Evolutionary conservation across 53 echinoderm and acorn worm genomes (phyloP), one percentile per base, ranked within the genome.

Genomic region (Mesocentrotus franciscanus): DNA sequence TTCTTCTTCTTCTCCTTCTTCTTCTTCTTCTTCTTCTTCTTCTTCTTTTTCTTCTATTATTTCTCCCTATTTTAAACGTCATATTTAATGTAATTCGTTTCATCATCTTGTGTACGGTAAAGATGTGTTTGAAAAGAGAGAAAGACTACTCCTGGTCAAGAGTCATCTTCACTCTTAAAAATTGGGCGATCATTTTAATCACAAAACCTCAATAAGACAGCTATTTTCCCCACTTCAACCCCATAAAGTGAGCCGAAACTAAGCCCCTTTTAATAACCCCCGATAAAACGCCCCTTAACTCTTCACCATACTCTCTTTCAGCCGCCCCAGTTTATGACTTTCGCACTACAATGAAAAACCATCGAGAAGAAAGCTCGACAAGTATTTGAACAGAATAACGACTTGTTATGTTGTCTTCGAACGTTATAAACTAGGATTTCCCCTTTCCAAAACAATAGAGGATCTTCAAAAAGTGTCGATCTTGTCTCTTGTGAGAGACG

Each of bases 201-300:
- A 81, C 78, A 36, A 39, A 81, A 81, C 12, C 42, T 29, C 39
- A 81, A 74, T 30, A 74, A 30, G 74, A 81, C 81, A 42, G 81
- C 81, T 81, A 42, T 81, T 30, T 2, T 42, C 32, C 62, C 64
- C 36, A 20, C 81, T n/a, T 36, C 39, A 29, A 17, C 0, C 58
- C 9, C 59, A 87, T 27, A 84, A 22, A 20, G 24, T 87, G n/a
- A 84, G 12, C 58, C 56, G 87, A 57, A 59, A 87, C 56, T 87
- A 87, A 87, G 87, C n/a, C 87, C 81, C 87, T 57, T 87, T 87
- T 87, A 87, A 87, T 87, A n/a, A 29, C 29, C 87, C 87, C 87
- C 87, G 59, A 87, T 87, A 87, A 87, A 87, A 87, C 87, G 58
- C 87, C 58, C 87, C 87, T 57, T 87, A 87, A n/a, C 87, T 58